phyloP scores from a whole-genome alignment of 2,113 vertebrate genomes.

The Myanophis thanlyinensis region DNA sequence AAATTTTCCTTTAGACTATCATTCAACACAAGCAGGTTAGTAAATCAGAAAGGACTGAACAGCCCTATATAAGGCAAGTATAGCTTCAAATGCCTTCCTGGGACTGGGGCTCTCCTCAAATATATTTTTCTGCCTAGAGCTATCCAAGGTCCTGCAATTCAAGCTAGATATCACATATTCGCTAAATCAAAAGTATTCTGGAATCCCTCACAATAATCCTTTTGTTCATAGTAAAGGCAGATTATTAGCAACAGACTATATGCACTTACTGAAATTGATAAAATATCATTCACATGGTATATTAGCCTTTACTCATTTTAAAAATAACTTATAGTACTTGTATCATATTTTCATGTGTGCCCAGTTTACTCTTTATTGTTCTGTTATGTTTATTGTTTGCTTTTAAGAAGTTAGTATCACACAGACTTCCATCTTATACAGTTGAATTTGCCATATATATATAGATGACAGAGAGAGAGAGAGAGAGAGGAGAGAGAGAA shows the following conservation, averaged over 20 bases:
- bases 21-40: not conserved
- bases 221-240: not conserved
- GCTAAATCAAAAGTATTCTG: not conserved
- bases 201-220: not conserved
- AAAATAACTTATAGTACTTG: not conserved
- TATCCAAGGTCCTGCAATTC: constrained; percentile 6
- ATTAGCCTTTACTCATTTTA: not conserved
- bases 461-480: no score
- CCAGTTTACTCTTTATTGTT: not conserved
- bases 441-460: not conserved
- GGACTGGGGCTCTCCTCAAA: not conserved
- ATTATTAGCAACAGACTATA: not conserved
- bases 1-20: not conserved
- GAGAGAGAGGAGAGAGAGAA: not conserved
- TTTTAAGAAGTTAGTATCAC: not conserved
- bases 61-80: not conserved
- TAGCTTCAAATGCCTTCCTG: not conserved
- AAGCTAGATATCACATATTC: not conserved
- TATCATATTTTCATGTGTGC: not conserved
- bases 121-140: not conserved
- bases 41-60: not conserved
- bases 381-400: not conserved
- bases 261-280: not conserved
- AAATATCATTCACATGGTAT: not conserved
- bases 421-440: not conserved